Evolutionary conservation across 1,140 invertebrate genomes (phyloP).

Genomic region (Sinonovacula constricta): DNA sequence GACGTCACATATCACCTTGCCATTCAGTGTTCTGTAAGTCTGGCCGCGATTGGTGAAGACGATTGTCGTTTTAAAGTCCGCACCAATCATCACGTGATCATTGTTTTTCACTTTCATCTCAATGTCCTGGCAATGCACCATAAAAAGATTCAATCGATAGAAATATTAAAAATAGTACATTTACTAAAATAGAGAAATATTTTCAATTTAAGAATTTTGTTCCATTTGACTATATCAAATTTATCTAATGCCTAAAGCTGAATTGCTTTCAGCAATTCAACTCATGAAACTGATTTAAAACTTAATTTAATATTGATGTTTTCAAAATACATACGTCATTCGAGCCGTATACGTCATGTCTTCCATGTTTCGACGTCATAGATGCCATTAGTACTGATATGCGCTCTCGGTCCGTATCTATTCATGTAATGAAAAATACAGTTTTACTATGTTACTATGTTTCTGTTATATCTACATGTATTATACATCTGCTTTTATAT

Average conservation of each 20-base stretch:
- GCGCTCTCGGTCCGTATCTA: slow-evolving; percentile 27
- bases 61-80: slow-evolving; percentile 7
- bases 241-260: background rate
- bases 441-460: background rate
- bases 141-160: no score
- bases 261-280: background rate
- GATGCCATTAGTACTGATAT: slow-evolving; percentile 17
- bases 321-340: slow-evolving; percentile 13
- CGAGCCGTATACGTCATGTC: background rate
- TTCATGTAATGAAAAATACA: background rate
- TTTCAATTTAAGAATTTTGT: background rate
- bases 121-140: no score
- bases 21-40: background rate
- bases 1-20: slow-evolving; percentile 28
- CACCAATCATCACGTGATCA: slow-evolving; percentile 14
- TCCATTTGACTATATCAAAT: background rate
- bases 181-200: no score
- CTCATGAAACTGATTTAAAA: background rate
- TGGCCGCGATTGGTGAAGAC: background rate
- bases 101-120: slow-evolving; percentile 11
- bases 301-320: background rate
- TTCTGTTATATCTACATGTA: background rate
- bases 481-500: background rate
- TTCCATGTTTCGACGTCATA: background rate
- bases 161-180: no score